A percentile compares a stretch with the other conserved stretches of the same genome.
phyloP scores from a whole-genome alignment of 2,888 invertebrate species.

The Dasysyrphus albostriatus region DNA sequence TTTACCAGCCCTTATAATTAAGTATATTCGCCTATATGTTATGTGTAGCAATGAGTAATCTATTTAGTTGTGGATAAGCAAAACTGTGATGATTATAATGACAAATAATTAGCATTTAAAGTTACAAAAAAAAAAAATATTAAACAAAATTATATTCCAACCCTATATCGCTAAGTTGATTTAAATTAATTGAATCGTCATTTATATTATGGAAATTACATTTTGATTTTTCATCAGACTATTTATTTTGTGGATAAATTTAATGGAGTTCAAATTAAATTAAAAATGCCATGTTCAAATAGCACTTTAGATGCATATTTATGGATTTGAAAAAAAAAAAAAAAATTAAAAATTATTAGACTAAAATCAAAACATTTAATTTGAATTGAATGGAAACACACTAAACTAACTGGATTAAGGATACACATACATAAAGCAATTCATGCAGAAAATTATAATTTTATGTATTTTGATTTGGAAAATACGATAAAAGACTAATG shows the following conservation, averaged over 20 bases:
- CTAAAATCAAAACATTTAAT: neutral
- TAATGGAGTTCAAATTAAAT: slow-evolving; percentile 11
- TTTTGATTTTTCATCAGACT: slow-evolving; percentile 17
- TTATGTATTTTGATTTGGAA: neutral
- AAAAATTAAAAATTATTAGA: neutral
- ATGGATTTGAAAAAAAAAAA: neutral
- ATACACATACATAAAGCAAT: neutral
- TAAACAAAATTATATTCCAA: neutral
- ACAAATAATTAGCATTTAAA: slow-evolving; percentile 26
- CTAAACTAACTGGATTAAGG: neutral
- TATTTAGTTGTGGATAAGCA: slow-evolving; percentile 17
- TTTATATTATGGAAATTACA: slow-evolving; percentile 38
- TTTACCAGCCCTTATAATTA: neutral
- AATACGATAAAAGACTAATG: neutral
- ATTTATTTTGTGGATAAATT: slow-evolving; percentile 1
- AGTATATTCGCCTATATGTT: neutral
- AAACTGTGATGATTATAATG: slow-evolving; percentile 20
- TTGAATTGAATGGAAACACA: neutral
- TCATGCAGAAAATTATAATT: neutral
- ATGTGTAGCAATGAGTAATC: slow-evolving; percentile 2
- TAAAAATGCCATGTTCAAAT: neutral
- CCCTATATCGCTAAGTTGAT: neutral
- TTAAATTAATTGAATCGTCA: slow-evolving; percentile 25
- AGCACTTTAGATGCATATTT: neutral
- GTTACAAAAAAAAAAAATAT: neutral